phyloP scores from a whole-genome alignment of 2,888 invertebrate genomes.

The Orthosia cruda region DNA sequence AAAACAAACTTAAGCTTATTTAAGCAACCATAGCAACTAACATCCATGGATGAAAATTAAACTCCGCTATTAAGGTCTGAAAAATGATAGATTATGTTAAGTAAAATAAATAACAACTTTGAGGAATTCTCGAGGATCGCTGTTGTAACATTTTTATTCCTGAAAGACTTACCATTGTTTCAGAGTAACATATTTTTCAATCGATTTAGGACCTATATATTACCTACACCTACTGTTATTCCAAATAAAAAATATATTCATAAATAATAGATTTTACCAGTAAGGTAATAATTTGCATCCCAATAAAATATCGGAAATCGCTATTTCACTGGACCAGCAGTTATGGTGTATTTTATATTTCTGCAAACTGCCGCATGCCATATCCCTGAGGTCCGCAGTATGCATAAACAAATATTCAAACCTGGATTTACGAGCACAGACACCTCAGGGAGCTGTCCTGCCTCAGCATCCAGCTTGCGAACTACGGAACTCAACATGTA shows the following conservation, averaged over 20 bases:
- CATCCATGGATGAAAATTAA: neutral
- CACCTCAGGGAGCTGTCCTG: constrained; percentile 71
- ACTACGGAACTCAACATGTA: constrained; percentile 7
- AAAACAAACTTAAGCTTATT: constrained; percentile 7
- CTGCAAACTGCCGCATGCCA: constrained; percentile 47
- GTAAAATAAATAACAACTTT: too few species aligned
- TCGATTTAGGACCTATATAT: too few species aligned
- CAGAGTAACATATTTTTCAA: neutral
- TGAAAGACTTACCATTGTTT: neutral
- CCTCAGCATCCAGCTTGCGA: constrained; percentile 54
- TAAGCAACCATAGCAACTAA: neutral
- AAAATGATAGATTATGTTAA: neutral
- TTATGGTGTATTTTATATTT: constrained; percentile 54
- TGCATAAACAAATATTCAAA: constrained; percentile 75
- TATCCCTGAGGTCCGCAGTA: constrained; percentile 65
- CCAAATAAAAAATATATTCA: too few species aligned
- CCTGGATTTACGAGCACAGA: constrained; percentile 75
- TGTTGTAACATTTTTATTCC: neutral
- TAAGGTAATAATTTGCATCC: neutral
- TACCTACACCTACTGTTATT: neutral
- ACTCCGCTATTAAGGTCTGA: neutral
- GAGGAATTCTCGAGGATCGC: too few species aligned
- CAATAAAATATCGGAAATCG: constrained; percentile 20
- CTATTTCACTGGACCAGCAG: constrained; percentile 32
- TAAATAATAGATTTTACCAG: too few species aligned